Conservation (phyloP, 2,888 invertebrate genomes). For the Hipparchia semele region DNA sequence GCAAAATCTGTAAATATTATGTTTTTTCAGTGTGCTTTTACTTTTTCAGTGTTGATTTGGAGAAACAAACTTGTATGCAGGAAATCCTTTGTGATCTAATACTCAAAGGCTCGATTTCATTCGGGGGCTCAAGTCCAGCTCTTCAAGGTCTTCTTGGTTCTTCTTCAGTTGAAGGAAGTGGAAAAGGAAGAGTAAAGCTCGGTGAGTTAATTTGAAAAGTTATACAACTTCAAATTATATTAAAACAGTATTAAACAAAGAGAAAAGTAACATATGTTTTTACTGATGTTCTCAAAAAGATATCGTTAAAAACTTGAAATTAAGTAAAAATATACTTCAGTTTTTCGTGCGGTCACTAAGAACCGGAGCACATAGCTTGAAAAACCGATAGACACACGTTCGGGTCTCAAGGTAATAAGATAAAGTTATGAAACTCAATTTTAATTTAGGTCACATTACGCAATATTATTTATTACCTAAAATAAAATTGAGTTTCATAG, state of each 20-base stretch:
- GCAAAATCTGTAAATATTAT: no score
- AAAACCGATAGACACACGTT: no score
- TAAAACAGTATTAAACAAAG: background rate
- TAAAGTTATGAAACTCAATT: no score
- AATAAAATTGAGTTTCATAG: no score
- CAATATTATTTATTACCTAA: no score
- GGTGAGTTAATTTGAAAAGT: background rate
- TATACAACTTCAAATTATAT: background rate
- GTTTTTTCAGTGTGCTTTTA: background rate
- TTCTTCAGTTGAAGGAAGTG: slow-evolving; percentile 48
- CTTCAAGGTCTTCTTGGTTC: slow-evolving; percentile 47
- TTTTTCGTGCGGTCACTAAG: no score
- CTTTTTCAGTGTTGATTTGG: slow-evolving; percentile 50
- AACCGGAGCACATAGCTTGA: no score
- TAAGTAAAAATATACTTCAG: no score
- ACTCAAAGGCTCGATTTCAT: slow-evolving; percentile 51
- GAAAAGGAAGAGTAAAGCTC: slow-evolving; percentile 38
- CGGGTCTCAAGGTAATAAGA: no score
- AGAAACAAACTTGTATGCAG: slow-evolving; percentile 45
- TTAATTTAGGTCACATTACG: no score
- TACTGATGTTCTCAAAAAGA: background rate
- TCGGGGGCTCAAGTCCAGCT: slow-evolving; percentile 42
- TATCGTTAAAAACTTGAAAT: no score
- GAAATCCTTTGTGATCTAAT: slow-evolving; percentile 52
- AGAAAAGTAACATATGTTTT: no score